Evolutionary conservation across 2,797 vertebrate genomes (phyloP).

Genomic region (Sebastes nivosus): DNA sequence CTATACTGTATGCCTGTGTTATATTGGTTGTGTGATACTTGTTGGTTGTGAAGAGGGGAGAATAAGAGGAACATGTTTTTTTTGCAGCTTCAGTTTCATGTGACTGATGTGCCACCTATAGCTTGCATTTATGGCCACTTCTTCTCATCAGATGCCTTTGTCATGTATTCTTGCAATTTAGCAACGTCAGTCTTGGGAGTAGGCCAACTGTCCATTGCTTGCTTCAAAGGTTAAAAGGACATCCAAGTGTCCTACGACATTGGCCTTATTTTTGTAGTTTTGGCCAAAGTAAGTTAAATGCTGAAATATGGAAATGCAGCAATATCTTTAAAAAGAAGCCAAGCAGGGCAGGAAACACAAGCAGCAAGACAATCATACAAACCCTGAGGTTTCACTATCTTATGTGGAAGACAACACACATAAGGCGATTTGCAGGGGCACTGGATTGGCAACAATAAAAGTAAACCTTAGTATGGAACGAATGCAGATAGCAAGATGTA

Average conservation of each 20-base stretch:
- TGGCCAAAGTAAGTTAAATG: neutral
- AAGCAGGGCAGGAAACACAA: neutral
- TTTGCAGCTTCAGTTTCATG: neutral
- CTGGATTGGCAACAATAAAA: neutral
- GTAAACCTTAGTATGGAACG: too few relatives aligned
- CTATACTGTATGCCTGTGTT: neutral
- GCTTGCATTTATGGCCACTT: neutral
- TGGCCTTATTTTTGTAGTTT: neutral
- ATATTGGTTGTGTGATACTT: neutral
- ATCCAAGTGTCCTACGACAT: neutral
- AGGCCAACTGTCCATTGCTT: neutral
- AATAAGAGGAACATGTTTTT: neutral
- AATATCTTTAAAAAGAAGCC: neutral
- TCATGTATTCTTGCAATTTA: neutral
- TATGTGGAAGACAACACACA: neutral
- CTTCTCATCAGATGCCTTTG: neutral
- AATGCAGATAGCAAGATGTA: neutral
- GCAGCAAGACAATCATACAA: neutral
- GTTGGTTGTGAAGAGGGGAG: neutral
- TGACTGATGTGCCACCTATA: neutral
- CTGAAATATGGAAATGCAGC: neutral
- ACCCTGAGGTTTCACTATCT: neutral
- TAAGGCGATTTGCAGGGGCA: too few relatives aligned
- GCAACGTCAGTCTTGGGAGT: neutral
- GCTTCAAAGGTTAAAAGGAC: neutral